phyloP scores from a whole-genome alignment of 2,113 vertebrate genomes.

The Pteruthius melanotis region DNA sequence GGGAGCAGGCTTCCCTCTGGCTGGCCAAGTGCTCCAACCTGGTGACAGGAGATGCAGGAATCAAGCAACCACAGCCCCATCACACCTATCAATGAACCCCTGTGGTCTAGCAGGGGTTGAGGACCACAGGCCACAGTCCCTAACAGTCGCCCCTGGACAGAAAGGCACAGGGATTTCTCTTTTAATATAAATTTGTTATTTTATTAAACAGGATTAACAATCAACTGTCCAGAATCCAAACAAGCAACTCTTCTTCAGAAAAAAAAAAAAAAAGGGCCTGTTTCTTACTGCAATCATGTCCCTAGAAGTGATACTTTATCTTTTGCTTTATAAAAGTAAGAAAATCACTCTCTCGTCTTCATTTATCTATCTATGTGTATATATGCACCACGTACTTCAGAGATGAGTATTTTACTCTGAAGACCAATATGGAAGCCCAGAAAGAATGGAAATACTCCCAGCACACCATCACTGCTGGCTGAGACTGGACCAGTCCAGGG shows the following conservation, averaged over 20 bases:
- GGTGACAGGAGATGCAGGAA: background rate
- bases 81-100: background rate
- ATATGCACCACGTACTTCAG: background rate
- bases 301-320: background rate
- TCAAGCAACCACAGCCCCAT: background rate
- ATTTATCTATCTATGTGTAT: background rate
- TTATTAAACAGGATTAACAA: constrained; percentile 51
- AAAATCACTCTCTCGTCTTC: constrained; percentile 17
- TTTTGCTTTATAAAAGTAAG: constrained; percentile 47
- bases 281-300: background rate
- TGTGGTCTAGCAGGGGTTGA: background rate
- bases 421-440: background rate
- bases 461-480: background rate
- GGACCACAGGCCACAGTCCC: background rate
- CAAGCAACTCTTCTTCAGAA: constrained; percentile 32
- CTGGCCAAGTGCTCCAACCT: background rate
- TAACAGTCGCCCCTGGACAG: background rate
- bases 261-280: background rate
- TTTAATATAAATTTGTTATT: constrained; percentile 50
- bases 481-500: background rate
- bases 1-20: background rate
- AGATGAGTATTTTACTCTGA: background rate
- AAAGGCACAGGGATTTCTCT: background rate
- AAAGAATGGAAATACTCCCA: background rate
- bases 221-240: constrained; percentile 25